These are phyloP conservation scores for Sigmodon hispidus DNA, from an alignment of 2,113 vertebrate genomes.

Conservation along the genomic window DNA sequence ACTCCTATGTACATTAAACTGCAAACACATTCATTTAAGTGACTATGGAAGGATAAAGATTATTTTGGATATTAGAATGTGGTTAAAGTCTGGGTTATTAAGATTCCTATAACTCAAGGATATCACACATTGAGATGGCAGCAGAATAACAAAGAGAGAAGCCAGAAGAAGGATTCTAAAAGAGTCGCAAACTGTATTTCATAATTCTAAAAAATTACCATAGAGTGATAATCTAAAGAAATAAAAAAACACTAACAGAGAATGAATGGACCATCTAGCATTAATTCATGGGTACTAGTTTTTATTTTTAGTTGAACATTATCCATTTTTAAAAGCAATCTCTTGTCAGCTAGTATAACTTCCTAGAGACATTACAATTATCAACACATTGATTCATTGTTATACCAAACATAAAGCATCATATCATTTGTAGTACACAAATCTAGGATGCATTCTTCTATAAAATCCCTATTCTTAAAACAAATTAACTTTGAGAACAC, in stretches of 20 bases:
- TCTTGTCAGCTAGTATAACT: conserved; percentile 4
- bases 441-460: not conserved
- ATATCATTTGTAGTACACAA: conserved; percentile 37
- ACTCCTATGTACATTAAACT: not conserved
- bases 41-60: not conserved
- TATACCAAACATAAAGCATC: conserved; percentile 19
- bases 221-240: too few relatives aligned
- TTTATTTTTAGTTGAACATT: conserved; percentile 37
- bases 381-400: not conserved
- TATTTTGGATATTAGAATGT: not conserved
- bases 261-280: not conserved
- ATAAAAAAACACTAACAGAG: too few relatives aligned
- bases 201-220: not conserved
- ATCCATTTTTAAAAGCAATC: not conserved
- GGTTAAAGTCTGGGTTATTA: not conserved
- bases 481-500: not conserved
- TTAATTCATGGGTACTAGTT: not conserved
- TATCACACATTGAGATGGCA: not conserved
- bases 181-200: not conserved
- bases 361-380: not conserved
- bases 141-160: not conserved
- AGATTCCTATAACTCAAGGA: not conserved
- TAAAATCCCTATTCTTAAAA: not conserved
- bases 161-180: not conserved
- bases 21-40: conserved; percentile 1